A percentile compares a stretch with the other conserved stretches of the same genome.
phyloP scores from a whole-genome alignment of 53 echinoderm and acorn worm species.

The Patiria pectinifera region DNA sequence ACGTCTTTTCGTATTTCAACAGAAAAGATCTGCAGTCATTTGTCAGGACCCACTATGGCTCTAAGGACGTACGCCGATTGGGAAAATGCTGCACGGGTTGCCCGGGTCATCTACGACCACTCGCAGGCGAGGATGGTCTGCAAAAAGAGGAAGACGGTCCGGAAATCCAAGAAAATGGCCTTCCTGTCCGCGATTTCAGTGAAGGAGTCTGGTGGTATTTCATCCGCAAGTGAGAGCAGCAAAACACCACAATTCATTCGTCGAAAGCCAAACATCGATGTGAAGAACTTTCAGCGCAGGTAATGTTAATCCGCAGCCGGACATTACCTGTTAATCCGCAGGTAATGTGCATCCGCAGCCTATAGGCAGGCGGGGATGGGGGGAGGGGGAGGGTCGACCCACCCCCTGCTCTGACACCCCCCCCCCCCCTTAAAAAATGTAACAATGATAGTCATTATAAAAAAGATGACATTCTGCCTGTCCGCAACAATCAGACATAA shows the following conservation, averaged over 20 bases:
- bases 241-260: background rate
- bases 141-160: background rate
- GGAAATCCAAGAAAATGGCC: slow-evolving; percentile 27
- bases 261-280: background rate
- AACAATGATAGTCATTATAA: too few species aligned
- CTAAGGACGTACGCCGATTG: slow-evolving; percentile 20
- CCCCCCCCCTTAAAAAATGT: too few species aligned
- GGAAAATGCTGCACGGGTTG: slow-evolving; percentile 10
- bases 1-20: background rate
- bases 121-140: slow-evolving; percentile 23
- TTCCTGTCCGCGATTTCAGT: slow-evolving; percentile 30
- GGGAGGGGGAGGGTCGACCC: too few species aligned
- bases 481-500: too few species aligned
- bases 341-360: too few species aligned
- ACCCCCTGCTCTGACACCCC: too few species aligned
- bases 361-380: too few species aligned
- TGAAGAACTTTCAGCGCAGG: background rate
- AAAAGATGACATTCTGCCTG: too few species aligned
- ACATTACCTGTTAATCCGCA: too few species aligned
- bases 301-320: background rate
- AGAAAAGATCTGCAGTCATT: background rate
- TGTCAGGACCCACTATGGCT: background rate
- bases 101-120: slow-evolving; percentile 25
- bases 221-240: background rate
- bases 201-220: background rate